phyloP scores from a whole-genome alignment of 2,113 vertebrate species.

The Perca fluviatilis region DNA sequence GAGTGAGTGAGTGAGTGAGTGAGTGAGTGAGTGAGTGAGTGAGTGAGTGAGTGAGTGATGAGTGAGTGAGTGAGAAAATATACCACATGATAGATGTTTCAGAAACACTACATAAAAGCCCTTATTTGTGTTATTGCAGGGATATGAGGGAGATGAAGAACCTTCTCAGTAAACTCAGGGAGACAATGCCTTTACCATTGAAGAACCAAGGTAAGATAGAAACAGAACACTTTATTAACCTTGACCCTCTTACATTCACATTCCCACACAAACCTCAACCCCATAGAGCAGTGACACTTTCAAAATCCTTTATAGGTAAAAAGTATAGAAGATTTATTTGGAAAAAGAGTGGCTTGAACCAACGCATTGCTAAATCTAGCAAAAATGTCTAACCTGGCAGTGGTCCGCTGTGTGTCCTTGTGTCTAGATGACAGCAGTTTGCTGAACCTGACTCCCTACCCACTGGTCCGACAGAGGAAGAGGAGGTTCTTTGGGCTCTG shows the following conservation, averaged over 20 bases:
- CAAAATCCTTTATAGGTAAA: neutral
- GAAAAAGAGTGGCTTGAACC: neutral
- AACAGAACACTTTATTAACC: neutral
- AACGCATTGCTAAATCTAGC: neutral
- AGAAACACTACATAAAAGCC: neutral
- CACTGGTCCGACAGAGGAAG: conserved; percentile 96
- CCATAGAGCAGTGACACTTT: conserved; percentile 1
- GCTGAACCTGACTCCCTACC: conserved; percentile 96
- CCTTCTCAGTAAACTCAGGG: conserved; percentile 99
- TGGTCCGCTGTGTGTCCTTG: conserved; percentile 57
- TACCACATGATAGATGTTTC: neutral
- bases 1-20: no score
- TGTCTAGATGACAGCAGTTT: conserved; percentile 96
- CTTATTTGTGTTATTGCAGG: conserved; percentile 77
- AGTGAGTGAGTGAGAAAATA: neutral
- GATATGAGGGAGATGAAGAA: conserved; percentile 99
- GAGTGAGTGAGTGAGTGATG: no score
- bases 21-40: no score
- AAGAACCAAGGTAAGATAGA: conserved; percentile 94
- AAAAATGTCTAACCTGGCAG: conserved; percentile 31
- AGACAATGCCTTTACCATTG: conserved; percentile 99
- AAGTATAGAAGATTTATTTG: neutral
- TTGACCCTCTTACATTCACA: neutral
- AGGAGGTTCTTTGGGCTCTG: conserved; percentile 97
- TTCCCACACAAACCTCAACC: neutral